These are phyloP conservation scores for Ypsolopha scabrella DNA, from an alignment of 2,888 invertebrate genomes.

Conservation along the genomic window DNA sequence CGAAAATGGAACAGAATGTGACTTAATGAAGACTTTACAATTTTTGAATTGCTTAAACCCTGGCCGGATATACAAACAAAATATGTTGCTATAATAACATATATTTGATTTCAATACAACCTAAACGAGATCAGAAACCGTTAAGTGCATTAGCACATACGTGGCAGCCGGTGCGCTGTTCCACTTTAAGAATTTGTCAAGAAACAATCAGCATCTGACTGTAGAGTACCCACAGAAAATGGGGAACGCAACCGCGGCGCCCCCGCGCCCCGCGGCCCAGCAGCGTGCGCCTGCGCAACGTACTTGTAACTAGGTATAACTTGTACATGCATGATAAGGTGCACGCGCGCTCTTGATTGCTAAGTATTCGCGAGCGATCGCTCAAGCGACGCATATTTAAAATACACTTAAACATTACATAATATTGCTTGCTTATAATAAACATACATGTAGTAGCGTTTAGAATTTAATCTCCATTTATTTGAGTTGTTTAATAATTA, in stretches of 20 bases:
- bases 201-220: constrained; percentile 32
- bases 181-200: constrained; percentile 11
- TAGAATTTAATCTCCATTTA: constrained; percentile 68
- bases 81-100: constrained; percentile 62
- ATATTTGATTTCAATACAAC: constrained; percentile 46
- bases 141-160: constrained; percentile 31
- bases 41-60: constrained; percentile 62
- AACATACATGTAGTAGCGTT: constrained; percentile 58
- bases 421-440: constrained; percentile 70
- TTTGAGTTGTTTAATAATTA: constrained; percentile 61
- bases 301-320: no score
- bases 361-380: constrained; percentile 43
- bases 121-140: constrained; percentile 43
- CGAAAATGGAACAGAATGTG: constrained; percentile 45
- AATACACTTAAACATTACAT: constrained; percentile 56
- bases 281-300: background rate
- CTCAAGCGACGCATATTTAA: constrained; percentile 37
- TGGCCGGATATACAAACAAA: constrained; percentile 50
- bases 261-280: constrained; percentile 9
- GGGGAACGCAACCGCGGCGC: constrained; percentile 9
- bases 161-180: constrained; percentile 43
- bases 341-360: constrained; percentile 16
- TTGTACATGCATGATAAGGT: background rate
- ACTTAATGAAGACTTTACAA: constrained; percentile 68
- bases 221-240: constrained; percentile 19